Base-by-base conservation (phyloP, 64 coral and sea anemone species). In the Montipora capricornis region DNA sequence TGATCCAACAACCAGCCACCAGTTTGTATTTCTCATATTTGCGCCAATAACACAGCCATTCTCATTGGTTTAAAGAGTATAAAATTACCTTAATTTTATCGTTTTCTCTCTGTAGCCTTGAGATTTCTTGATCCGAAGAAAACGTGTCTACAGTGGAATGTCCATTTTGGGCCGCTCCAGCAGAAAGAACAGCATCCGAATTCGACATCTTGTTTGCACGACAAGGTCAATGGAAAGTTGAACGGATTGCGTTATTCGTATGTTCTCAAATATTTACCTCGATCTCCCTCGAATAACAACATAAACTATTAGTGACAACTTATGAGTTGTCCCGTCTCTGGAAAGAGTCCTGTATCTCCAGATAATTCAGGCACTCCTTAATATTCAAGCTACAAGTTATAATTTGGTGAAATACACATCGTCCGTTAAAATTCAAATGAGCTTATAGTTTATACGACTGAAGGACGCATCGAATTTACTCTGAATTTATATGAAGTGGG, bases 341-440 rank as follows among this genome's bases (percentile, higher is more conserved):
- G 22, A 8, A 4, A 44, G 6, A 55, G 52, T 55, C 52, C 52
- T 55, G 52, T 55, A 55, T 55, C 9, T 55, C 29, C 29, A 37
- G 2, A 37, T 14, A 15, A 64, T 3, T 64, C 61, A 15, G 13
- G 61, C 14, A n/a, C 48, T 17, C 15, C 0, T 86, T 2, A 49
- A 84, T 68, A 8, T 17, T 71, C 47, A 19, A 14, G 19, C 44
- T 8, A 24, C 62, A 47, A 86, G 19, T 49, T 47, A 24, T 13
- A n/a, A 1, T 68, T 84, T 84, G 8, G 14, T 44, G 17, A 5
- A 14, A 5, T 64, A 29, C 82, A 17, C 66, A 3, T 44, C 12
- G 50, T 86, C 82, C 82, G 82, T 86, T 86, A 86, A 73, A 86
- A 86, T 86, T 86, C 19, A 86, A 86, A 86, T 86, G 47, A 50